Evolutionary conservation across 2,888 invertebrate genomes (phyloP).

Genomic region (Caenorhabditis angaria): DNA sequence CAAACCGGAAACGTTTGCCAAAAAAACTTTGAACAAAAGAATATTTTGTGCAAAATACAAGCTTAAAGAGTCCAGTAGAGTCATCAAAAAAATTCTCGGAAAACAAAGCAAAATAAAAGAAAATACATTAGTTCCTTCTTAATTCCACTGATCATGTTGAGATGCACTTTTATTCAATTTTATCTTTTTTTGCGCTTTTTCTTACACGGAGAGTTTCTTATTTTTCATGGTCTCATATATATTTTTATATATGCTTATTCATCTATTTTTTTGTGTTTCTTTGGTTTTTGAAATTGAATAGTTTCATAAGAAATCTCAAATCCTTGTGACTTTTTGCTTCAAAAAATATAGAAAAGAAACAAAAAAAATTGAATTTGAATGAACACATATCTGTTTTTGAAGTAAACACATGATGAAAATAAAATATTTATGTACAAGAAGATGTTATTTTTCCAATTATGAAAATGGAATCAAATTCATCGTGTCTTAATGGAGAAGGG

Average conservation of each 20-base stretch:
- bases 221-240: background rate
- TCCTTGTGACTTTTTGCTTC: too few species aligned
- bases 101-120: background rate
- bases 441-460: too few species aligned
- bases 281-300: too few species aligned
- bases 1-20: background rate
- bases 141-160: constrained; percentile 2
- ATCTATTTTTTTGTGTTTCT: too few species aligned
- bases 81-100: background rate
- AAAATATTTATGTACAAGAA: too few species aligned
- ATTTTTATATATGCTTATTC: background rate
- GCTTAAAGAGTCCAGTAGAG: background rate
- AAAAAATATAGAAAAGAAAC: too few species aligned
- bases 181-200: background rate
- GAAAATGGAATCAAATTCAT: too few species aligned
- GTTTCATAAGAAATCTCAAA: too few species aligned
- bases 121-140: background rate
- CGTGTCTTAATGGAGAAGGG: too few species aligned
- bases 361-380: too few species aligned
- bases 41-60: background rate
- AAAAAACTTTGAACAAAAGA: background rate
- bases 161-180: background rate
- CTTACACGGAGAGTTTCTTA: background rate
- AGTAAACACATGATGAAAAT: too few species aligned
- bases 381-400: too few species aligned